A percentile compares a stretch with the other conserved stretches of the same genome.
Evolutionary conservation across 2,888 invertebrate genomes (phyloP).

Genomic region (Capitulum mitella): DNA sequence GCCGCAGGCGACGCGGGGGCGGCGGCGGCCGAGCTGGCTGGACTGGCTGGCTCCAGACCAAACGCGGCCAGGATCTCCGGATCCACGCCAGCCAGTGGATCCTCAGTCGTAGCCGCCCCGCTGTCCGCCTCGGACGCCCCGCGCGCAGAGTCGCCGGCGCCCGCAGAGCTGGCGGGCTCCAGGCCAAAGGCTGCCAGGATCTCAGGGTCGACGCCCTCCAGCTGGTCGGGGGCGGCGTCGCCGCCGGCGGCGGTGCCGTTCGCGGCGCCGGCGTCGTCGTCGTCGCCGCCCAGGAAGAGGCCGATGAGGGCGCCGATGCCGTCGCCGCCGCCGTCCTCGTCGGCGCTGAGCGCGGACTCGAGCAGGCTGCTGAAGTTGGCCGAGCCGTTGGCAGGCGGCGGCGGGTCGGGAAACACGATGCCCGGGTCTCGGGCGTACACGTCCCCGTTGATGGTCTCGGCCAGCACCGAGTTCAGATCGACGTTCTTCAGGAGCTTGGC

Average conservation of each 20-base stretch:
- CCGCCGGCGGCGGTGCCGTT: background rate
- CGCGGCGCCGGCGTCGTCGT: background rate
- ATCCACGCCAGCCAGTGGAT: background rate
- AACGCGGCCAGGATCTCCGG: conserved; percentile 10
- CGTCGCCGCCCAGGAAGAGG: background rate
- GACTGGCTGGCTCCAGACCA: background rate
- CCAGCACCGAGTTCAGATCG: conserved; percentile 4
- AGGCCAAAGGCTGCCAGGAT: background rate
- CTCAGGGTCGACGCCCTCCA: background rate
- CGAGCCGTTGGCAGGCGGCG: background rate
- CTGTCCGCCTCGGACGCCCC: background rate
- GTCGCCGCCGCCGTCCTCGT: background rate
- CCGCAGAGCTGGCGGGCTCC: background rate
- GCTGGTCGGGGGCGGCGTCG: background rate
- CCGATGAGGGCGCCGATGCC: background rate
- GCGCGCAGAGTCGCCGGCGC: background rate
- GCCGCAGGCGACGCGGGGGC: no score
- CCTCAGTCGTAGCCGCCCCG: background rate
- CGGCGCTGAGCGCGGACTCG: background rate
- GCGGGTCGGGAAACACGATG: conserved; percentile 16
- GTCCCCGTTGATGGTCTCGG: background rate
- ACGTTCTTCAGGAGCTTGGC: background rate
- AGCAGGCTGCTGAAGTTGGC: conserved; percentile 22
- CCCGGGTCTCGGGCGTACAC: conserved; percentile 20
- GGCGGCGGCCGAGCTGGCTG: no score